Conservation (phyloP, 2,797 vertebrate species). For the Cetoscarus ocellatus region DNA sequence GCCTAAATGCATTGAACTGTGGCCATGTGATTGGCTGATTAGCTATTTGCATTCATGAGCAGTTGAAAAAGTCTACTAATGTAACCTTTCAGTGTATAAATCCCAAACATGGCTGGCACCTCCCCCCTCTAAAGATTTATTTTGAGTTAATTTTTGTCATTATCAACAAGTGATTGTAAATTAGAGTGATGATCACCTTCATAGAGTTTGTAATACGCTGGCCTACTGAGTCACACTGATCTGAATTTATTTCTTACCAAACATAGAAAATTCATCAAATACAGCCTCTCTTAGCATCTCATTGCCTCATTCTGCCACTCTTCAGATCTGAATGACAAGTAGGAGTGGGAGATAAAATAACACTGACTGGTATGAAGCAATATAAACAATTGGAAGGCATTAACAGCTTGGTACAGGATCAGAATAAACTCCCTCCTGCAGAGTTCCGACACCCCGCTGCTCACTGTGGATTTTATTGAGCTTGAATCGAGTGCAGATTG, state of each 20-base stretch:
- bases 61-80: no score
- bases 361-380: conserved; percentile 23
- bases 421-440: conserved; percentile 33
- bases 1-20: no score
- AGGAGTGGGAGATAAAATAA: conserved; percentile 21
- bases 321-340: conserved; percentile 31
- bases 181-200: no score
- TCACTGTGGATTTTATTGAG: conserved; percentile 40
- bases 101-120: no score
- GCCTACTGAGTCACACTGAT: background rate
- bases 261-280: conserved; percentile 11
- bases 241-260: conserved; percentile 14
- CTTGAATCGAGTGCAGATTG: conserved; percentile 30
- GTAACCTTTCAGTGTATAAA: no score
- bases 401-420: conserved; percentile 40
- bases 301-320: conserved; percentile 16
- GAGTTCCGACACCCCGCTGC: conserved; percentile 26
- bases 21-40: no score
- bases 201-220: background rate
- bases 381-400: conserved; percentile 49
- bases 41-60: no score
- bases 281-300: conserved; percentile 12
- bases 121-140: no score
- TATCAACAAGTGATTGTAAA: no score
- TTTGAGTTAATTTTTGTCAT: no score